A percentile compares a stretch with the other conserved stretches of the same genome.
These are phyloP conservation scores for Ptilonorhynchus violaceus DNA, from an alignment of 2,113 vertebrate genomes.

Conservation along the genomic window DNA sequence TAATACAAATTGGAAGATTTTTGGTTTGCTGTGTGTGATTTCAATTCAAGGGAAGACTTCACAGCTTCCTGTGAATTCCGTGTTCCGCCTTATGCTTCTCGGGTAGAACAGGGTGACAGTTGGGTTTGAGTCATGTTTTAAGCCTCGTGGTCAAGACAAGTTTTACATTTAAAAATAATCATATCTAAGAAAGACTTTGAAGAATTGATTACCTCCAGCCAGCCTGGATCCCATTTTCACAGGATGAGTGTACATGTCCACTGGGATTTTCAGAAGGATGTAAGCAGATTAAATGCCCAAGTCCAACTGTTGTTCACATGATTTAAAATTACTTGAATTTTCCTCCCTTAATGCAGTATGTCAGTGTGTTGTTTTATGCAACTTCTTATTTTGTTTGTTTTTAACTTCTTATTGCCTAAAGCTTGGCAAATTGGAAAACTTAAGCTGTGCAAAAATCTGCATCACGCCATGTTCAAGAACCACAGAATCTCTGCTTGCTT, in stretches of 20 bases:
- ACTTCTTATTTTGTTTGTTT: neutral
- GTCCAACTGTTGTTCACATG: neutral
- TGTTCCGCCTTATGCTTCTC: neutral
- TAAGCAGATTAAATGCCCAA: neutral
- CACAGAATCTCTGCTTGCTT: conserved; percentile 68
- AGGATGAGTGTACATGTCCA: neutral
- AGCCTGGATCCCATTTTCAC: neutral
- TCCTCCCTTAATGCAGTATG: neutral
- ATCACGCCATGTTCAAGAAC: conserved; percentile 15
- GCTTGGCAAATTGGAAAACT: neutral
- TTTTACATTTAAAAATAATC: neutral
- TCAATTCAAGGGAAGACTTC: neutral
- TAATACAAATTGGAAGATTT: neutral
- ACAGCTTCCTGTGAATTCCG: neutral
- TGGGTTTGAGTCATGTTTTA: neutral
- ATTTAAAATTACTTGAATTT: neutral
- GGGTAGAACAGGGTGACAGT: neutral
- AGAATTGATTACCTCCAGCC: neutral
- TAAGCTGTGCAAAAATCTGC: conserved; percentile 35
- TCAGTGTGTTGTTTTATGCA: neutral
- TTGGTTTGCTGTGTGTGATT: neutral
- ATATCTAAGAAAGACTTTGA: neutral
- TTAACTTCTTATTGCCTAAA: neutral
- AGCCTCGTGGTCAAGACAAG: neutral
- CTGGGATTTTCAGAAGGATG: neutral